Conservation (phyloP, 2,797 vertebrate species). For the Pelodytes ibericus region DNA sequence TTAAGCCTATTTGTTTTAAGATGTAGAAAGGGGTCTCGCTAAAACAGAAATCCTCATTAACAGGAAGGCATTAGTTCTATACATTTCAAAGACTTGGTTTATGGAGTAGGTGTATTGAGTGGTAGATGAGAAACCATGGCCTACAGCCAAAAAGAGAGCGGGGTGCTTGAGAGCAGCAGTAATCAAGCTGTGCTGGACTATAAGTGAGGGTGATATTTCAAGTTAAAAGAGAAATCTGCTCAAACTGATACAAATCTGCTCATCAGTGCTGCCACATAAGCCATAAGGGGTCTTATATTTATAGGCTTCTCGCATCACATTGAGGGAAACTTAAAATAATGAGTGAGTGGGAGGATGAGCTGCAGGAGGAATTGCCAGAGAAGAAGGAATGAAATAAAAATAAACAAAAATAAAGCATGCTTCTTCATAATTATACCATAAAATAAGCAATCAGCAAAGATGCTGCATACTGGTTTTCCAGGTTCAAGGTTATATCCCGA, state of each 20-base stretch:
- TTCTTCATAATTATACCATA: background rate
- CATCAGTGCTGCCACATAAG: background rate
- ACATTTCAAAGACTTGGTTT: too few species aligned
- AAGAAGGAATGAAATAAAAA: background rate
- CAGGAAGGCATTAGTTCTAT: too few species aligned
- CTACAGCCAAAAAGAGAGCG: too few species aligned
- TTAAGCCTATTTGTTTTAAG: too few species aligned
- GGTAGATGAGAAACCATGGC: too few species aligned
- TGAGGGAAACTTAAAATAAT: constrained; percentile 3
- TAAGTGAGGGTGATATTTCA: background rate
- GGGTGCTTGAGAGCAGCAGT: background rate
- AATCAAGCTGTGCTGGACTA: background rate
- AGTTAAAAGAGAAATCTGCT: background rate
- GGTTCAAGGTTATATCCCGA: background rate
- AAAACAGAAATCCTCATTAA: too few species aligned
- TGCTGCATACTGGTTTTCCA: background rate
- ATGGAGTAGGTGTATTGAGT: too few species aligned
- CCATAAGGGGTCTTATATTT: constrained; percentile 1
- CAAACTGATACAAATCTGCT: background rate
- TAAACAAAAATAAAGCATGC: background rate
- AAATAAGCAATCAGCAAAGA: background rate
- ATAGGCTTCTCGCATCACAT: background rate
- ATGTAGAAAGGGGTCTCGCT: too few species aligned
- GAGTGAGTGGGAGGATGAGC: constrained; percentile 1
- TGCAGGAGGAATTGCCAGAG: background rate